Evolutionary conservation across 2,113 vertebrate genomes (phyloP).

Genomic region (Corydoras sp.): DNA sequence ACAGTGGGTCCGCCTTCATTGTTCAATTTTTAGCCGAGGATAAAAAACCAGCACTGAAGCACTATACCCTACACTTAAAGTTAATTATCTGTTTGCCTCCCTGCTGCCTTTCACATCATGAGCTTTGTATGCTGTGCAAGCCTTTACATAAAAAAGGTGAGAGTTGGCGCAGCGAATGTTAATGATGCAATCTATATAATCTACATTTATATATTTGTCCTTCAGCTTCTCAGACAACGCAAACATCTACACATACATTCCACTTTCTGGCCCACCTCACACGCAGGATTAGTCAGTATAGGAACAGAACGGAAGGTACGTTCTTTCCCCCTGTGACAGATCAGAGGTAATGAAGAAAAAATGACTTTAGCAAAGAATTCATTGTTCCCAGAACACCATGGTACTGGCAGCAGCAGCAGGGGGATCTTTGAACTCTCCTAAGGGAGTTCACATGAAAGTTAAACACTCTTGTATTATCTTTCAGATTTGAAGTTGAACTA

Average conservation of each 20-base stretch:
- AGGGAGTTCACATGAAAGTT: constrained; percentile 6
- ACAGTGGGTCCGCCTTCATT: no score
- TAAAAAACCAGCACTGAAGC: no score
- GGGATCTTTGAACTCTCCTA: constrained; percentile 14
- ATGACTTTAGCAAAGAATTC: constrained; percentile 8
- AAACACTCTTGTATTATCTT: not conserved
- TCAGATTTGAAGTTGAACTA: no score
- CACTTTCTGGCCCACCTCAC: constrained; percentile 24
- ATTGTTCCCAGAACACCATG: not conserved
- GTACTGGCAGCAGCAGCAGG: constrained; percentile 15
- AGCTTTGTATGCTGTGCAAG: constrained; percentile 3
- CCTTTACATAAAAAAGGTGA: constrained; percentile 14
- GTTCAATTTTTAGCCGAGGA: no score
- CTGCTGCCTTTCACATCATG: constrained; percentile 5
- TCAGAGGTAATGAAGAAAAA: constrained; percentile 23
- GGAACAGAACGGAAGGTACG: constrained; percentile 6
- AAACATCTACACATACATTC: constrained; percentile 12
- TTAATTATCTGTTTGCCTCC: no score
- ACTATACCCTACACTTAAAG: no score
- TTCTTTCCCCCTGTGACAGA: constrained; percentile 18
- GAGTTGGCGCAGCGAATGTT: constrained; percentile 6
- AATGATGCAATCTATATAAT: constrained; percentile 5
- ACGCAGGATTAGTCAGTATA: constrained; percentile 11
- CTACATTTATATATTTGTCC: constrained; percentile 25
- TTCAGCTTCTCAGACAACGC: constrained; percentile 22